Evolutionary conservation across 1,140 invertebrate genomes (phyloP), one percentile per base, ranked within the genome.

Genomic region (Zophobas atratus): DNA sequence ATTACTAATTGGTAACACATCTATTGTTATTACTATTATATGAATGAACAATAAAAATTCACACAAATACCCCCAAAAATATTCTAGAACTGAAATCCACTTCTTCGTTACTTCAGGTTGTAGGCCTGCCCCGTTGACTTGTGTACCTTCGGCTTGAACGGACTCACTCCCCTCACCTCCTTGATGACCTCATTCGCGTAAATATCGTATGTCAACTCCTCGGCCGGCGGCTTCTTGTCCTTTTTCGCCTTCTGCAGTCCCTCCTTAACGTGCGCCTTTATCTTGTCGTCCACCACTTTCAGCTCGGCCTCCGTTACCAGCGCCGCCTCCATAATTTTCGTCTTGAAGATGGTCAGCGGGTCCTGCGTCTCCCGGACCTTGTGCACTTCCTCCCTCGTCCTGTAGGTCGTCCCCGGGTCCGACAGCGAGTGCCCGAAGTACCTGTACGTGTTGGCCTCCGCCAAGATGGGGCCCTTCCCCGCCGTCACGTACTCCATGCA

Each of bases 131-230:
- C 20, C 20, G 20, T 20, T 20, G 20, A 20, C 20, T 20, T 20
- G 20, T 20, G 20, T 20, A 20, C 20, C 20, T 20, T 20, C 20
- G 20, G 20, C 20, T 20, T 20, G 20, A 20, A 20, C 20, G 20
- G 20, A 20, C 20, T 20, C 20, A 20, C 20, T 20, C 20, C 20
- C 20, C 20, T 20, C 6, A 60, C 20, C 38, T 60, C 56, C 8
- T 60, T 60, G 2, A 32, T 32, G 6, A 67, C 39, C 1, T 67
- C 38, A 39, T 92, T 88, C 1, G 90, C 87, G 87, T 98, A 99
- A 78, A 99, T 92, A 87, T 99, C 95, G 33, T 92, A 92, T 77
- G 94, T 91, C 0, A 99, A 88, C 87, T 99, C 97, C 72, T 94
- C 93, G 0, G 93, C 20, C 0, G 91, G 81, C 35, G 87, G 81